Evolutionary conservation across 2,888 invertebrate species (phyloP), one percentile per base, ranked within the genome.

Genomic region (Synergus umbraculus): DNA sequence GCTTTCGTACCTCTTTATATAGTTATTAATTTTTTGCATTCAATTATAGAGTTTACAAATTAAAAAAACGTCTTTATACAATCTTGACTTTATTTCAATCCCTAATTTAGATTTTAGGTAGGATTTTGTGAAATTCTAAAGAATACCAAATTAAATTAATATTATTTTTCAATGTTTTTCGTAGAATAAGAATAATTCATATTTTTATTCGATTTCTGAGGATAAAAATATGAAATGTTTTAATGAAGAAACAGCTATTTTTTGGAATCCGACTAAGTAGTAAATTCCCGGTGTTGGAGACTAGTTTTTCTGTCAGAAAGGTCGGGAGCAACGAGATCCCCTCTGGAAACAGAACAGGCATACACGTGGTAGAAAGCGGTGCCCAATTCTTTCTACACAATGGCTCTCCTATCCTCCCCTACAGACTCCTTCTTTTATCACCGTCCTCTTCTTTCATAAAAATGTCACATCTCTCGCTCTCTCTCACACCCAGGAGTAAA

Each of bases 301-400:
- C n/a, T 54, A 54, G 54, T 15, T 54, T n/a, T 78, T 81, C 80
- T 80, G 69, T 58, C 76, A 76, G 78, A 79, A 83, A 78, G 82
- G 83, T 84, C 82, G 83, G 83, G 85, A 83, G 46, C 84, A 60
- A 76, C 78, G 77, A 83, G 77, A 85, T 86, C 88, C 89, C 85
- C 86, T 87, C 85, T 86, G 81, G 77, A 84, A 85, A 84, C 83
- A 44, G 12, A 85, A 84, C 83, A 44, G 12, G 67, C 81, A 79
- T 80, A 77, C 82, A 79, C 84, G 81, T 80, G 81, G 77, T 78
- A 78, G 77, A 79, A 81, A 85, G 80, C 85, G 84, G 83, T 85
- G 83, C 85, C 84, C 85, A 83, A 89, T 89, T 89, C 89, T 88
- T 87, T 86, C 82, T 80, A 85, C 87, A 88, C 89, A 90, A 90